phyloP scores from a whole-genome alignment of 1,140 invertebrate genomes.

The Zaprionus inermis region DNA sequence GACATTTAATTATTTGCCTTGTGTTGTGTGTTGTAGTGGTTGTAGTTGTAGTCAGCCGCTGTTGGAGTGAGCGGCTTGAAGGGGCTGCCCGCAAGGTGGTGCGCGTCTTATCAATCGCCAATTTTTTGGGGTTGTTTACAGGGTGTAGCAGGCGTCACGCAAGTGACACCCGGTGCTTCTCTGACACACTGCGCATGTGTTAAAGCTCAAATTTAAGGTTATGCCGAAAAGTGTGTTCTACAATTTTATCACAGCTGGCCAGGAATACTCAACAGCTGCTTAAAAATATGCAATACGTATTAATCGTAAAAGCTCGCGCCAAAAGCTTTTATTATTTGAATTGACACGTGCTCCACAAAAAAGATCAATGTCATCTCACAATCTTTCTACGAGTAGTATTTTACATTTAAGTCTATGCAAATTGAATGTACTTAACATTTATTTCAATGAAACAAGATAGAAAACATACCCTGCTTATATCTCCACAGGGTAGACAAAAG shows the following conservation, averaged over 20 bases:
- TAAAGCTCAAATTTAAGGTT: neutral
- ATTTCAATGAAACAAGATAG: too few species aligned
- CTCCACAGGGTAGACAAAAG: neutral
- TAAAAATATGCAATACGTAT: neutral
- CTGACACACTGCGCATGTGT: slow-evolving; percentile 10
- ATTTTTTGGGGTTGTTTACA: slow-evolving; percentile 47
- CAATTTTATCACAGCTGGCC: neutral
- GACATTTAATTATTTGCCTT: slow-evolving; percentile 54
- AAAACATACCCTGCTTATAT: too few species aligned
- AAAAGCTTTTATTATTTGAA: neutral
- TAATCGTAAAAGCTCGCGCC: slow-evolving; percentile 1
- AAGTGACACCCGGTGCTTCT: slow-evolving; percentile 4
- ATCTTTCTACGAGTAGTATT: too few species aligned
- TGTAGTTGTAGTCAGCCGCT: slow-evolving; percentile 29
- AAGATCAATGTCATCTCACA: too few species aligned
- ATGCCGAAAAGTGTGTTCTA: neutral
- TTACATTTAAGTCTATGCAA: too few species aligned
- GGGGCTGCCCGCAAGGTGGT: slow-evolving; percentile 21
- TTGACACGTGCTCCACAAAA: too few species aligned
- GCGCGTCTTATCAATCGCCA: slow-evolving; percentile 28
- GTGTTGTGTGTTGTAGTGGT: slow-evolving; percentile 23
- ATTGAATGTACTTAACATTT: too few species aligned
- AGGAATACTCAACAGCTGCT: neutral
- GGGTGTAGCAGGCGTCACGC: slow-evolving; percentile 9
- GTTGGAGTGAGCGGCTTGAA: slow-evolving; percentile 21